Base-by-base conservation (phyloP, 2,888 invertebrate species). In the Agrochola macilenta region DNA sequence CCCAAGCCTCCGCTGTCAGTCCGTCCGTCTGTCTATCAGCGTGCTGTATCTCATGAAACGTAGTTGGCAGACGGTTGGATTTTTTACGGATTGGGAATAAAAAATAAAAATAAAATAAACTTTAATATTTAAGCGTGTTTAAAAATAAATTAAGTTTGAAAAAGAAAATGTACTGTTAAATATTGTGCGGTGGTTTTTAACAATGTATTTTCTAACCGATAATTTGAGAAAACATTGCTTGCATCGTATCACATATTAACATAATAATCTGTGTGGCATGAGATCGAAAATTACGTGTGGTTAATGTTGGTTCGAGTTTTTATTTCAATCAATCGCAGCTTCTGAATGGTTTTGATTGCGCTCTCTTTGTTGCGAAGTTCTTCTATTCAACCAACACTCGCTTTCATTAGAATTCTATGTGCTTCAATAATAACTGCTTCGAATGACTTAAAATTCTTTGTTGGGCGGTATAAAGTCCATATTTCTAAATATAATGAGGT, bases 401-500 rank as follows among this genome's bases (percentile, higher is more conserved):
- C 39, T 80, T 80, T 80, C 72, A 71, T 80, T 80, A 80, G 20
- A 76, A 70, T 60, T 80, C 11, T 43, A n/a, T 69, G 17, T 70
- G 3, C 72, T 71, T 11, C 52, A n/a, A 49, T 49, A 52, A 52
- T 70, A 70, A 58, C 58, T 52, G 74, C 26, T 4, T n/a, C n/a
- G 20, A 72, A 60, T 81, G n/a, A 54, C 35, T 43, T 72, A 17
- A 52, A 46, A 11, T 46, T 35, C 35, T 63, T 74, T 81, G 54
- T 74, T 35, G 23, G 7, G 14, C 11, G 35, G 26, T 54, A 2
- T 20, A 60, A 80, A 61, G 61, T 46, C 14, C 26, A 54, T 74
- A 26, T 54, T 81, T 35, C 9, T 26, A 43, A 30, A 54, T 23
- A 81, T 35, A 54, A 72, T 61, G 26, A 61, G n/a, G 60, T 74